Evolutionary conservation across 2,888 invertebrate species (phyloP).

Genomic region (Leptogaster cylindrica): DNA sequence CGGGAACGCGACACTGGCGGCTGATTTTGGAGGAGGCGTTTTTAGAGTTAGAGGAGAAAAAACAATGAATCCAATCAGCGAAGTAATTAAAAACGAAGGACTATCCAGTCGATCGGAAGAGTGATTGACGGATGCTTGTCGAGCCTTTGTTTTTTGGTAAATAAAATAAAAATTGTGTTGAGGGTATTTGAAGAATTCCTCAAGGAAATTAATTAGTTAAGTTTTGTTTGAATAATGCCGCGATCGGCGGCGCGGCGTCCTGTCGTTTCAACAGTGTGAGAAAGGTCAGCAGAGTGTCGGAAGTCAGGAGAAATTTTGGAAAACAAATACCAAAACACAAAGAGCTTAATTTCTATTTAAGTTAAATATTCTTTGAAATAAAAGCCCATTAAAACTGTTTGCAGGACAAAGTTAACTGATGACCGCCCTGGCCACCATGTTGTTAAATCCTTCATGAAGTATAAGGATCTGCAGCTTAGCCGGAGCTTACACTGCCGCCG

Average conservation of each 20-base stretch:
- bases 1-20: neutral
- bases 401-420: too few species aligned
- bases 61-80: constrained; percentile 24
- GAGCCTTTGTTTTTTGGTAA: constrained; percentile 12
- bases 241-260: too few species aligned
- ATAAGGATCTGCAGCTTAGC: too few species aligned
- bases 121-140: constrained; percentile 15
- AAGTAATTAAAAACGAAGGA: constrained; percentile 19
- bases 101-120: constrained; percentile 18
- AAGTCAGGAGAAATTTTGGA: too few species aligned
- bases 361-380: too few species aligned
- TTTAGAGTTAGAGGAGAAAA: neutral
- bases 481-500: neutral
- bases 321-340: too few species aligned
- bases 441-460: too few species aligned
- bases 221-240: neutral
- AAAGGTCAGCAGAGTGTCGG: neutral
- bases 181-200: constrained; percentile 4
- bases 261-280: too few species aligned
- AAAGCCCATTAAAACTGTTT: too few species aligned
- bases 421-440: too few species aligned
- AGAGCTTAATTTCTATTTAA: too few species aligned
- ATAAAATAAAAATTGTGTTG: neutral
- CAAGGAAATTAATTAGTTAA: constrained; percentile 3
- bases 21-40: constrained; percentile 4